Conservation (phyloP, 2,888 invertebrate genomes). For the Hypena proboscidalis region DNA sequence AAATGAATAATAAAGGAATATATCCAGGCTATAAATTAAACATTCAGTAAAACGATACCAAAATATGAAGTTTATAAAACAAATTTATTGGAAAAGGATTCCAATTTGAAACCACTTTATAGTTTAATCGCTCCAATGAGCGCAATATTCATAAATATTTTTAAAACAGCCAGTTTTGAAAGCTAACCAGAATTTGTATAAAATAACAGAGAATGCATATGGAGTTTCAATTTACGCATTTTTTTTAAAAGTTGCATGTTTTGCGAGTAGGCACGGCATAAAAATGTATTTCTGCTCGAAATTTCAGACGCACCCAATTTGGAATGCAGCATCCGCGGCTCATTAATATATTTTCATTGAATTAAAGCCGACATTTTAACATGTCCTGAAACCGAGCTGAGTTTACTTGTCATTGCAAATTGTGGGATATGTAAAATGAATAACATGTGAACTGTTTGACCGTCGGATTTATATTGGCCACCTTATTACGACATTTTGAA, state of each 20-base stretch:
- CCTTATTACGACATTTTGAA: not conserved
- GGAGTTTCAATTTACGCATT: slow-evolving; percentile 24
- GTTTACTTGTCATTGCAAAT: not conserved
- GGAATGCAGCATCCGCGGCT: not conserved
- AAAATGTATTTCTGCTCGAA: slow-evolving; percentile 4
- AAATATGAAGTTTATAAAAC: too few relatives aligned
- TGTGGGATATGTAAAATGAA: not conserved
- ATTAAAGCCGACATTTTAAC: not conserved
- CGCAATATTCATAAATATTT: not conserved
- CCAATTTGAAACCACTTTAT: not conserved
- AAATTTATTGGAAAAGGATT: not conserved
- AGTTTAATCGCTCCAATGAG: not conserved
- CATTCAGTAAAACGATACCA: too few relatives aligned
- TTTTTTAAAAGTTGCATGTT: slow-evolving; percentile 15
- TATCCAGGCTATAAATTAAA: too few relatives aligned
- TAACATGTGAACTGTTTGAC: not conserved
- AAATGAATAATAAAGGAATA: too few relatives aligned
- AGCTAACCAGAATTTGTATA: not conserved
- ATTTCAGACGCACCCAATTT: not conserved
- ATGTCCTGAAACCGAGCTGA: not conserved
- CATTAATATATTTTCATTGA: slow-evolving; percentile 9
- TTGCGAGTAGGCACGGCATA: slow-evolving; percentile 5
- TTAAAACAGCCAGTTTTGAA: not conserved
- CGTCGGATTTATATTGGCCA: too few relatives aligned
- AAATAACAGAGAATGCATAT: slow-evolving; percentile 23